Base-by-base conservation (phyloP, 2,113 vertebrate species). In the Promerops cafer region DNA sequence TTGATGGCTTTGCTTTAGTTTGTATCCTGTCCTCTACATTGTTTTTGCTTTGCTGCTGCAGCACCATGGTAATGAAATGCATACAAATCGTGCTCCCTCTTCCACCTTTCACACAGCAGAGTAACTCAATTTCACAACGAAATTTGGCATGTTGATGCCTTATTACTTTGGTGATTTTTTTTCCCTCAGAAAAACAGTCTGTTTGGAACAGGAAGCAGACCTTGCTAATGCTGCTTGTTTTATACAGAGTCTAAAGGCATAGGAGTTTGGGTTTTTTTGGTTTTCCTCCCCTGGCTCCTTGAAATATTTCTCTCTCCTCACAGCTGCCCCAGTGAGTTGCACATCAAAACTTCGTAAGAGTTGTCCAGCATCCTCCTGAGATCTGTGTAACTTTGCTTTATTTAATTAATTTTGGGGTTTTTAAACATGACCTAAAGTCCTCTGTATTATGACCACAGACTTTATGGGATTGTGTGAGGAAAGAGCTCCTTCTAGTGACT, bases 401-500 rank as follows among this genome's bases (percentile, higher is more conserved):
- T 81, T 90, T 92, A 37, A n/a, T 84, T 57, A 56, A 28, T 69
- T 84, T 35, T 9, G n/a, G 6, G 10, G 2, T 1, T 71, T 90
- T 37, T 19, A 52, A 78, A 28, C 18, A 4, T 20, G 54, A 50
- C 39, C 35, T 91, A 0, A 61, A 80, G 52, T 40, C n/a, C 33
- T 59, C 23, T 59, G 5, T 33, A 7, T 8, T 22, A 2, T 9
- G 40, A 53, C 52, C 53, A 21, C 26, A 78, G 83, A 44, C 14
- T 78, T 33, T 80, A 30, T 35, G 28, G 57, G 61, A 22, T 90
- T 93, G 53, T 75, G 80, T 96, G 97, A 86, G 35, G 70, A 40
- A 93, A 79, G 66, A 33, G 96, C 97, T 95, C 98, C 97, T 97
- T 97, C 98, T 98, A 97, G 97, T 77, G 98, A 97, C 68, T 59